Percentiles rank a stretch among this genome's conserved stretches.
These are phyloP conservation scores for Sylvicola fuscatus DNA, from an alignment of 2,888 invertebrate species.

Conservation along the genomic window DNA sequence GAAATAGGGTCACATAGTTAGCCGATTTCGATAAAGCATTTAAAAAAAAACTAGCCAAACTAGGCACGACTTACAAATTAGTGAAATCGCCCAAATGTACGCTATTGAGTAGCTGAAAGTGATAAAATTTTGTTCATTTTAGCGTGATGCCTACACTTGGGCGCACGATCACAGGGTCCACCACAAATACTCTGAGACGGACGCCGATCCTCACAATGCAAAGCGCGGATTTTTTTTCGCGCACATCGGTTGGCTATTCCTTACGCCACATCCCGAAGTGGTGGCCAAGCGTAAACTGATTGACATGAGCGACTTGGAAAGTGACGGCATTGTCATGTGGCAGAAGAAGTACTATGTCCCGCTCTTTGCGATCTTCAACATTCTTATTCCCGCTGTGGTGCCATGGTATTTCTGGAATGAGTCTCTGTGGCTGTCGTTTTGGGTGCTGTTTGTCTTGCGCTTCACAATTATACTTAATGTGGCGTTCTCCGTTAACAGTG, in stretches of 20 bases:
- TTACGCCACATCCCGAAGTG: constrained; percentile 65
- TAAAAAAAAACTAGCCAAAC: too few species aligned
- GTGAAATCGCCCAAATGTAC: too few species aligned
- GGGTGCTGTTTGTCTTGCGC: constrained; percentile 63
- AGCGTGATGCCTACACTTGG: constrained; percentile 74
- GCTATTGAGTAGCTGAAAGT: too few species aligned
- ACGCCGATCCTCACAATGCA: constrained; percentile 54
- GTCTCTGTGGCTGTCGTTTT: constrained; percentile 53
- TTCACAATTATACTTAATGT: constrained; percentile 74
- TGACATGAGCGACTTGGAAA: constrained; percentile 48
- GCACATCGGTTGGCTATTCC: constrained; percentile 80
- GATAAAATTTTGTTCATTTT: constrained; percentile 10
- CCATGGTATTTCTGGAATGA: constrained; percentile 78
- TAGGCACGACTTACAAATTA: too few species aligned
- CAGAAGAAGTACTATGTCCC: constrained; percentile 56
- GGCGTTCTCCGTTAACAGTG: constrained; percentile 88
- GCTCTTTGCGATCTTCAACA: constrained; percentile 44
- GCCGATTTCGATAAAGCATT: too few species aligned
- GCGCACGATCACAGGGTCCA: constrained; percentile 73
- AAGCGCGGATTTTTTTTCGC: constrained; percentile 77
- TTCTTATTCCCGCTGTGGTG: constrained; percentile 47
- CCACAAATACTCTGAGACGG: constrained; percentile 74
- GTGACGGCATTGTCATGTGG: constrained; percentile 54
- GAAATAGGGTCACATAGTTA: too few species aligned
- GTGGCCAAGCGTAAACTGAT: constrained; percentile 42